phyloP scores from a whole-genome alignment of 1,140 invertebrate genomes.

The Drosophila azteca region DNA sequence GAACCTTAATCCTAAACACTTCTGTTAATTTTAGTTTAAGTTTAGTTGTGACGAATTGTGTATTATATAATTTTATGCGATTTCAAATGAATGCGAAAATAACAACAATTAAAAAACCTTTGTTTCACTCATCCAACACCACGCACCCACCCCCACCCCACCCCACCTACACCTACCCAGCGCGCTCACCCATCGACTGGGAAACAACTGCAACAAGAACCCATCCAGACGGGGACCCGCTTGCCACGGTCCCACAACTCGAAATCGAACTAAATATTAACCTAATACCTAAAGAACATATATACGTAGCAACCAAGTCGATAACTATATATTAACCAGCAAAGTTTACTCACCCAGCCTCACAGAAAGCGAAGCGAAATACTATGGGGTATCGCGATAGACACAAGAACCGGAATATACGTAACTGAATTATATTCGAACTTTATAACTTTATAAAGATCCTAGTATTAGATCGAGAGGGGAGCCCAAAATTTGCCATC shows the following conservation, averaged over 20 bases:
- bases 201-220: constrained; percentile 62
- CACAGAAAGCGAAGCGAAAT: constrained; percentile 13
- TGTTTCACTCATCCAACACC: constrained; percentile 37
- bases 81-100: constrained; percentile 73
- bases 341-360: constrained; percentile 52
- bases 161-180: not conserved
- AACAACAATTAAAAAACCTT: constrained; percentile 57
- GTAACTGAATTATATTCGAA: constrained; percentile 79
- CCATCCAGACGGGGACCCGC: constrained; percentile 64
- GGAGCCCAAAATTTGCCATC: constrained; percentile 46
- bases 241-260: constrained; percentile 47
- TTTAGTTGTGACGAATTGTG: constrained; percentile 79
- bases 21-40: constrained; percentile 78
- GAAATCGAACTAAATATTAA: constrained; percentile 50
- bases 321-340: constrained; percentile 57
- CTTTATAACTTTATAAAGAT: constrained; percentile 57
- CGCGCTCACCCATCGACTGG: constrained; percentile 14
- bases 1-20: constrained; percentile 40
- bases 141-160: no score
- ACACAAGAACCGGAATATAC: constrained; percentile 62
- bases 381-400: constrained; percentile 35
- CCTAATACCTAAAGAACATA: constrained; percentile 59
- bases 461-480: constrained; percentile 45
- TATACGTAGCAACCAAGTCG: constrained; percentile 68
- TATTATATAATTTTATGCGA: constrained; percentile 81